Evolutionary conservation across 2,888 invertebrate species (phyloP).

Genomic region (Cataglyphis livida): DNA sequence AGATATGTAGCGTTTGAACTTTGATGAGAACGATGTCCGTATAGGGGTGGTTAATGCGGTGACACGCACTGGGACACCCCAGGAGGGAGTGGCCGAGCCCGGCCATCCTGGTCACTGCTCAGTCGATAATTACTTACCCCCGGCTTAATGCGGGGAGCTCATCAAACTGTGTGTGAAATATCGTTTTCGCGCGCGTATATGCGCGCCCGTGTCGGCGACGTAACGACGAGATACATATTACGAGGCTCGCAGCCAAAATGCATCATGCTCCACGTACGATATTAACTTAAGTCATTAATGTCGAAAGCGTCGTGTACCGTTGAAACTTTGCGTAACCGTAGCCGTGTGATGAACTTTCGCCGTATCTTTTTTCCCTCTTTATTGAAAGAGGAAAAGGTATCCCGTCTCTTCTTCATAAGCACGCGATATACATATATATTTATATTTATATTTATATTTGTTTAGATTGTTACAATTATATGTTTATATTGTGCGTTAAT

Average conservation of each 20-base stretch:
- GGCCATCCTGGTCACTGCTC: slow-evolving; percentile 77
- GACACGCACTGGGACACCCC: slow-evolving; percentile 83
- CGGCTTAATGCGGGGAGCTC: slow-evolving; percentile 79
- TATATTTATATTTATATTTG: too few species aligned
- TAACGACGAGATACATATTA: slow-evolving; percentile 67
- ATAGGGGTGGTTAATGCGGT: slow-evolving; percentile 80
- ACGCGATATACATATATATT: not conserved
- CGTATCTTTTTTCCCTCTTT: slow-evolving; percentile 6
- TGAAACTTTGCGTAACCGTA: slow-evolving; percentile 20
- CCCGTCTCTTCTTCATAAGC: not conserved
- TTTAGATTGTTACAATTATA: too few species aligned
- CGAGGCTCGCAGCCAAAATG: slow-evolving; percentile 64
- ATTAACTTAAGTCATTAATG: slow-evolving; percentile 50
- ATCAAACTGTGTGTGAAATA: slow-evolving; percentile 79
- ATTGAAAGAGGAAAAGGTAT: not conserved
- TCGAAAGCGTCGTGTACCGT: slow-evolving; percentile 31
- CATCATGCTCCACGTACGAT: slow-evolving; percentile 59
- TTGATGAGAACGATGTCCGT: slow-evolving; percentile 79
- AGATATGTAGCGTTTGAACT: slow-evolving; percentile 80
- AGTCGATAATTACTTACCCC: slow-evolving; percentile 82
- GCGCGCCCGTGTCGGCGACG: slow-evolving; percentile 59
- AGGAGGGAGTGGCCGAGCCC: slow-evolving; percentile 80
- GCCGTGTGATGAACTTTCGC: not conserved
- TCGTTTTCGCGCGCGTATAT: slow-evolving; percentile 74
- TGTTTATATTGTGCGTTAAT: not conserved